Evolutionary conservation across 2,888 invertebrate genomes (phyloP), one percentile per base, ranked within the genome.

Genomic region (Phortica okadai): DNA sequence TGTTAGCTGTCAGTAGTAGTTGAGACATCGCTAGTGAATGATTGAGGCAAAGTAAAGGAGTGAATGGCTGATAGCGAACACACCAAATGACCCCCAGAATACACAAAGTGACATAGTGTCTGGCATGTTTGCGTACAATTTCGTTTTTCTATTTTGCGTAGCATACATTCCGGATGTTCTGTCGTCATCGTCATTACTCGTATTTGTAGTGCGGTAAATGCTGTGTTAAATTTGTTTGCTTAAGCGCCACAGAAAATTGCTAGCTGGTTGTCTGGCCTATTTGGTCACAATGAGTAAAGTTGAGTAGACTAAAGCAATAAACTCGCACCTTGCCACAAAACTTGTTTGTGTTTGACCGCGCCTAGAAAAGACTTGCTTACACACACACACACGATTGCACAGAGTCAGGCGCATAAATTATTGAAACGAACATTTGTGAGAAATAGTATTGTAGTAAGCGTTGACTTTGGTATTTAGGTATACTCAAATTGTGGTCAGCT

Each of bases 71-170:
- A 14, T 62, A 25, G 21, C 11, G n/a, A 14, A 25, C 1, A 66
- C 66, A 66, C 21, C 42, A 66, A 66, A 16, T 66, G 10, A 21
- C 62, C 33, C 3, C 59, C 21, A n/a, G 16, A 16, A 21, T 59
- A 11, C 14, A 25, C 11, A 58, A 58, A 62, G 33, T 21, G 74
- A 45, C 62, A 41, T 6, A 69, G 45, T 21, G 72, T 58, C 75
- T 85, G 84, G 76, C 87, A 87, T 88, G 85, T 81, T 82, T 81
- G 79, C 77, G 78, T 74, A 75, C 78, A 86, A 87, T 86, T 86
- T 86, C 25, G 85, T 82, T 77, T 82, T 83, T 77, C 75, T 79
- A 78, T 81, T 82, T 83, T 83, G 77, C 58, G 25, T 54, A 64
- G 54, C 74, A 41, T 33, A 41, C 50, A 42, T 66, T 66, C 14